phyloP scores from a whole-genome alignment of 2,113 vertebrate genomes.

The Colaptes auratus region DNA sequence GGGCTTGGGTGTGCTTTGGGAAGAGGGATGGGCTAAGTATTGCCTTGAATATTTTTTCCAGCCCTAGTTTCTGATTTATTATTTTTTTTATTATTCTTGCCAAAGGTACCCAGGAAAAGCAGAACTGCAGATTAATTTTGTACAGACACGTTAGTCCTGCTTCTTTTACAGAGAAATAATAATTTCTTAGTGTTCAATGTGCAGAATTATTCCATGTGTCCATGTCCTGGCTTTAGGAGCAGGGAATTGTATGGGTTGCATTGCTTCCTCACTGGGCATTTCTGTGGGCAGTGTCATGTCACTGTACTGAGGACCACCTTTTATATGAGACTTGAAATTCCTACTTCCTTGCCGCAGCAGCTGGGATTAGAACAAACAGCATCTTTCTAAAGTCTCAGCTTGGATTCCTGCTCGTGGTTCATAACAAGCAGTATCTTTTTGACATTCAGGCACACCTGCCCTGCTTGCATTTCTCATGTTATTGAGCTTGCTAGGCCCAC shows the following conservation, averaged over 20 bases:
- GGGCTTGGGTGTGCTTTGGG: neutral
- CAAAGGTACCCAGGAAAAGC: neutral
- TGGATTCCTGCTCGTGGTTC: neutral
- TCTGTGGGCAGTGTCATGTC: neutral
- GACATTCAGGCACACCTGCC: neutral
- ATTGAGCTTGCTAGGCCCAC: neutral
- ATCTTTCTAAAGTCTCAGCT: neutral
- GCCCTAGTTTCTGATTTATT: neutral
- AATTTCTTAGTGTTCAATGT: neutral
- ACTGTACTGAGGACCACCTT: rapidly evolving
- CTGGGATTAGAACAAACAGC: neutral
- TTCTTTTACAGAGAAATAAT: neutral
- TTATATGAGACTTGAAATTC: neutral
- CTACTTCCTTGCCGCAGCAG: neutral
- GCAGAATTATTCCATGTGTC: neutral
- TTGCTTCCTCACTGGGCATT: neutral
- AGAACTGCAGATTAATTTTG: neutral
- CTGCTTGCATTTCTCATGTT: neutral
- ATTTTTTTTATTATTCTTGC: neutral
- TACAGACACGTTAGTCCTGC: neutral
- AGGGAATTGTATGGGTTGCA: rapidly evolving
- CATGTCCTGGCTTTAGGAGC: neutral
- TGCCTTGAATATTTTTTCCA: conserved; percentile 8
- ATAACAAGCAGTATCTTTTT: neutral
- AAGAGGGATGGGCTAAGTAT: neutral